Evolutionary conservation across 2,113 vertebrate species (phyloP).

Genomic region (Nycticorax nycticorax): DNA sequence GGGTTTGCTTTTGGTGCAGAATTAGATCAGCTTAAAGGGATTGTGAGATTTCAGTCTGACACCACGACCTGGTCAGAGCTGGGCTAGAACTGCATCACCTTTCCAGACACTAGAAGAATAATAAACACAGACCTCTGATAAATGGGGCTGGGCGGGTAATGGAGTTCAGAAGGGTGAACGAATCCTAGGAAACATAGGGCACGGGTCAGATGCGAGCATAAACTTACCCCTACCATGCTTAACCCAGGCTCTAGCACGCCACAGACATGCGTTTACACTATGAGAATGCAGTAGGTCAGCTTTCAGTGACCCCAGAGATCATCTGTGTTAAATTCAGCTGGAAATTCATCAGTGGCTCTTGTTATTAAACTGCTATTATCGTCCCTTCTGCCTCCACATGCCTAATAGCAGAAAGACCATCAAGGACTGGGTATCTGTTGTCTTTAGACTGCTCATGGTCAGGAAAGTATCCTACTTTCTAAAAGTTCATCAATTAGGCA

Average conservation of each 20-base stretch:
- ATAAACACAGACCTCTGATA: neutral
- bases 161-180: neutral
- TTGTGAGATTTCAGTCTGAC: neutral
- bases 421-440: neutral
- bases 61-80: neutral
- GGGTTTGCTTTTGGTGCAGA: neutral
- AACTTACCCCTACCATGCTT: neutral
- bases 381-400: neutral
- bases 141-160: neutral
- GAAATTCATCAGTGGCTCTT: neutral
- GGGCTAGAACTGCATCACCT: neutral
- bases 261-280: neutral
- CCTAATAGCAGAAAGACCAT: accelerated
- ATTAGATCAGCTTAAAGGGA: neutral
- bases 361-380: neutral
- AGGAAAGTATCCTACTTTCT: neutral
- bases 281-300: neutral
- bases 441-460: neutral
- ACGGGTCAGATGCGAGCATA: neutral
- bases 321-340: neutral
- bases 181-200: neutral
- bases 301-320: neutral
- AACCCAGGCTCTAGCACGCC: neutral
- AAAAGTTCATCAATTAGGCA: neutral
- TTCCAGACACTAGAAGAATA: neutral